Evolutionary conservation across 2,113 vertebrate species (phyloP).

Genomic region (Plecotus auritus): DNA sequence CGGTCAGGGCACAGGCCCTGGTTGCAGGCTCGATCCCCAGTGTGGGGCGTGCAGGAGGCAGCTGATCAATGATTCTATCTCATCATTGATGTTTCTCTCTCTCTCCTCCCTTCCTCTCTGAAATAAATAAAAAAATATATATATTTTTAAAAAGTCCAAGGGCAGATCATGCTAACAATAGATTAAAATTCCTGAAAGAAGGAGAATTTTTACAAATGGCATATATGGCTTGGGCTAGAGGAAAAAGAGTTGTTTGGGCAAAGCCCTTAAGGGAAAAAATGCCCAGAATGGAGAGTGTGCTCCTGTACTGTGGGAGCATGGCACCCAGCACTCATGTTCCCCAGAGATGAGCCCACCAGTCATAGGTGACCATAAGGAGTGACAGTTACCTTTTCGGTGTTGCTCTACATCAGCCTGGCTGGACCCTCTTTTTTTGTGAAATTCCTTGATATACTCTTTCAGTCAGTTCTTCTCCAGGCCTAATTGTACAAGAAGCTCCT

Average conservation of each 20-base stretch:
- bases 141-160: background rate
- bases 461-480: background rate
- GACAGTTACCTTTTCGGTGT: background rate
- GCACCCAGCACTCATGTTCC: background rate
- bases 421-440: background rate
- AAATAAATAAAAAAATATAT: too few relatives aligned
- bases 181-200: background rate
- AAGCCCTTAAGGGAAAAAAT: background rate
- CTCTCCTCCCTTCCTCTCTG: too few relatives aligned
- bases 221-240: background rate
- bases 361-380: background rate
- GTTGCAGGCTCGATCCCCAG: too few relatives aligned
- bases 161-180: background rate
- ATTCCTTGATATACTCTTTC: slow-evolving; percentile 1
- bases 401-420: background rate
- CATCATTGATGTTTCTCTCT: too few relatives aligned
- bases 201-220: background rate
- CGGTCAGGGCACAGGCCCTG: too few relatives aligned
- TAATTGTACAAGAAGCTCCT: background rate
- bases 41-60: too few relatives aligned
- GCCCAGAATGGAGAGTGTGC: background rate
- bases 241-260: background rate
- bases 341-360: background rate
- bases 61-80: too few relatives aligned
- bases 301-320: background rate